Percentiles rank a stretch among this genome's conserved stretches.
Evolutionary conservation across 1,140 invertebrate species (phyloP).

Genomic region (Bombus confusus): DNA sequence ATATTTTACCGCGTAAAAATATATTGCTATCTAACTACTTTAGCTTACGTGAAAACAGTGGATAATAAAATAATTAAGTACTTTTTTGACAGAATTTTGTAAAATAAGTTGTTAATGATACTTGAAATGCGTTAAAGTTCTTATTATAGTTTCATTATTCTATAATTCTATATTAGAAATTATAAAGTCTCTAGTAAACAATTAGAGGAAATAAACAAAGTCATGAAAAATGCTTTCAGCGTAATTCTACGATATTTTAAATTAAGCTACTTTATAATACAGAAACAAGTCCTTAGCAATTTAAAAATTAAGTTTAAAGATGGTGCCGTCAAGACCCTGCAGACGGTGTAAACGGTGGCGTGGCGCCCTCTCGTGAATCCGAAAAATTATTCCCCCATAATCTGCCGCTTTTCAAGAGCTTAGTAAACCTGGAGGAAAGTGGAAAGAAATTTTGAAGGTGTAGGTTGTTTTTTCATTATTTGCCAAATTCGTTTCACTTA

Average conservation of each 20-base stretch:
- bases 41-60: too few species aligned
- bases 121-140: background rate
- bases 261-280: too few species aligned
- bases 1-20: background rate
- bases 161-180: background rate
- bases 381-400: background rate
- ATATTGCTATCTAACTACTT: background rate
- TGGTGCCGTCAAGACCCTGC: background rate
- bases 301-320: background rate
- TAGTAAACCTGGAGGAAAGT: background rate
- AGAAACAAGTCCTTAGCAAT: too few species aligned
- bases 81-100: too few species aligned
- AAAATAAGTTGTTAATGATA: too few species aligned
- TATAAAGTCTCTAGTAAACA: background rate
- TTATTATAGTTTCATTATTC: background rate
- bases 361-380: background rate
- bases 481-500: background rate
- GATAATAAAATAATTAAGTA: too few species aligned
- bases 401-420: conserved; percentile 8
- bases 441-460: conserved; percentile 12
- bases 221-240: background rate
- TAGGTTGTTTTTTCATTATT: conserved; percentile 21
- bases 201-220: background rate
- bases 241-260: background rate
- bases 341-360: background rate